Evolutionary conservation across 2,888 invertebrate genomes (phyloP).

Genomic region (Hofmannophila pseudospretella): DNA sequence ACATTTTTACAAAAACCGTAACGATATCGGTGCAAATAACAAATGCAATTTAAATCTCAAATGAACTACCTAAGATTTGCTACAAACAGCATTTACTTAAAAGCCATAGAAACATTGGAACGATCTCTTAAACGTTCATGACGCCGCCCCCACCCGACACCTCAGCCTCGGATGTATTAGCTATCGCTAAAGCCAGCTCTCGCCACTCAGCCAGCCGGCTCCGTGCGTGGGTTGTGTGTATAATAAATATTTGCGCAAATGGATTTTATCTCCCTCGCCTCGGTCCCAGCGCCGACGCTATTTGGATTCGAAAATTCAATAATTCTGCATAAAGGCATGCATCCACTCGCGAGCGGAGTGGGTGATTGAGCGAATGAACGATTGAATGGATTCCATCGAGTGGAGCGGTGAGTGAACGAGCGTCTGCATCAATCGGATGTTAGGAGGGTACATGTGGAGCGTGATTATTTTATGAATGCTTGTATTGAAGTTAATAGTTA

Average conservation of each 20-base stretch:
- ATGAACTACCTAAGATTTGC: too few species aligned
- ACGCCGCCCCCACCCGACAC: too few species aligned
- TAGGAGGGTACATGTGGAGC: slow-evolving; percentile 31
- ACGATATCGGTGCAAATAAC: too few species aligned
- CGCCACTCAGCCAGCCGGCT: background rate
- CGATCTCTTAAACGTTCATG: too few species aligned
- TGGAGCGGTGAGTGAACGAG: slow-evolving; percentile 30
- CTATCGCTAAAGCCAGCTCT: too few species aligned
- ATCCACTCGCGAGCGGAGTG: slow-evolving; percentile 45
- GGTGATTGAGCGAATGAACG: slow-evolving; percentile 54
- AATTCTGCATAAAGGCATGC: slow-evolving; percentile 61
- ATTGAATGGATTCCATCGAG: slow-evolving; percentile 47
- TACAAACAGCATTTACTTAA: too few species aligned
- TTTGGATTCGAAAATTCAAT: slow-evolving; percentile 57
- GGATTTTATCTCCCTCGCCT: slow-evolving; percentile 36
- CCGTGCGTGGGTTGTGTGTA: background rate
- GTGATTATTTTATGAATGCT: slow-evolving; percentile 49
- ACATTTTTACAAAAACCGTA: too few species aligned
- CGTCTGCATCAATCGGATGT: slow-evolving; percentile 35
- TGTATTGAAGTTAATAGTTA: slow-evolving; percentile 25
- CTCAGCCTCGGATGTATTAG: too few species aligned
- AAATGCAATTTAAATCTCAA: too few species aligned
- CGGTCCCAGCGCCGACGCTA: slow-evolving; percentile 29
- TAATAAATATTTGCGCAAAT: slow-evolving; percentile 44
- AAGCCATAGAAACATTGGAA: too few species aligned